Evolutionary conservation across 2,797 vertebrate species (phyloP), one percentile per base, ranked within the genome.

Genomic region (Halcyon smyrnensis): DNA sequence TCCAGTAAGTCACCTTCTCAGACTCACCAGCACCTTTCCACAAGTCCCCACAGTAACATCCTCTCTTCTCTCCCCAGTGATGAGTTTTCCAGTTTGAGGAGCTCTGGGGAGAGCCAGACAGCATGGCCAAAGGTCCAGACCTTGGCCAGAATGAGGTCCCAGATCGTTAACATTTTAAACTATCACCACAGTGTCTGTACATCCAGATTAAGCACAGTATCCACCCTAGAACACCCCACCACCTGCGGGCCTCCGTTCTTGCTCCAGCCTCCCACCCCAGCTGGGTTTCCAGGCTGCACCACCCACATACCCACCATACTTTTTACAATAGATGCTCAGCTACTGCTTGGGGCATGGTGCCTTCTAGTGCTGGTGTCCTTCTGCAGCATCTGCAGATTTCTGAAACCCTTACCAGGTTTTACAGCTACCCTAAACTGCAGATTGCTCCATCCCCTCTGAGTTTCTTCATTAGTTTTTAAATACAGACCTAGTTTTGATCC

Each of bases 1-100:
- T 90, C 84, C 92, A 90, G 36, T 34, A 30, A 90, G 64, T 32
- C 94, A 70, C 79, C 92, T 95, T 80, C 39, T 75, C 68, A 6
- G 63, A 17, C 24, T 0, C 43, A 56, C 4, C 63, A 37, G 75
- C 75, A 80, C 90, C 95, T 97, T 86, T 19, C 48, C 88, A 75
- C 74, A 69, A 90, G 62, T 37, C 50, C 50, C 83, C 23, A 17
- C n/a, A 34, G 56, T 43, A 41, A 37, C 37, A 39, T 39, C 37
- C 60, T 48, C 27, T 10, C 43, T 50, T 7, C 21, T 73, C 39
- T 78, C 39, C 67, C 25, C 51, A 8, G 3, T 51, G 85, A 91
- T 76, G 91, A 64, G 37, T 71, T 94, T 93, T 76, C 82, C 87
- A 92, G 13, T 16, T 37, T 70, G 67, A 54, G 69, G 50, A 95